These are phyloP conservation scores for Simalia tracyae DNA, from an alignment of 2,797 vertebrate species.

Conservation along the genomic window DNA sequence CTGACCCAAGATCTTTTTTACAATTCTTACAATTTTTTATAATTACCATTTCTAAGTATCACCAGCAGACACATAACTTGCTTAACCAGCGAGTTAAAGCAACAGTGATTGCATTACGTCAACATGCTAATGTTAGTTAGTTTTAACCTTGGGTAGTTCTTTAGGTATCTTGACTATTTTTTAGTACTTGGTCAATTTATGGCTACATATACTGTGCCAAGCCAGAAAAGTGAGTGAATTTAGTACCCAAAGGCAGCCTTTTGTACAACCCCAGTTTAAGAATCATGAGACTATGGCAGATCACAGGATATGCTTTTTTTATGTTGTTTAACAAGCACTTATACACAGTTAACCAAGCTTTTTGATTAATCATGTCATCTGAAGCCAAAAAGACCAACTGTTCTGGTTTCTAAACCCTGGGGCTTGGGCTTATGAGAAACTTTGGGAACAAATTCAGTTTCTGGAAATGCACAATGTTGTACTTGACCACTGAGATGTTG, in stretches of 20 bases:
- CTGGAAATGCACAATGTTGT: neutral
- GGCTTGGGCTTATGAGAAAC: neutral
- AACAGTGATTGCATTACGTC: neutral
- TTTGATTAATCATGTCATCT: neutral
- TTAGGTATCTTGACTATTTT: neutral
- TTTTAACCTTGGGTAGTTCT: neutral
- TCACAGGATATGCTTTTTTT: neutral
- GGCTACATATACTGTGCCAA: neutral
- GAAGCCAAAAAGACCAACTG: neutral
- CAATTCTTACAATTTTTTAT: neutral
- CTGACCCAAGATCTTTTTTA: neutral
- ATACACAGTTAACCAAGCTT: neutral
- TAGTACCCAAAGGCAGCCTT: neutral
- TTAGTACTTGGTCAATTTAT: neutral
- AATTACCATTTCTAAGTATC: neutral
- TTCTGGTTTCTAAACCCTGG: neutral
- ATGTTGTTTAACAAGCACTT: neutral
- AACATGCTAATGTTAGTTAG: neutral
- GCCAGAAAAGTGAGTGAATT: neutral
- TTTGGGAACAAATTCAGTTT: neutral
- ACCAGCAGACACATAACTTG: neutral
- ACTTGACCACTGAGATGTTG: neutral
- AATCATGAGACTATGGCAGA: neutral
- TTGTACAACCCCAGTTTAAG: neutral
- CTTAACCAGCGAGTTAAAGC: neutral